These are phyloP conservation scores for Cyanoramphus novaezelandiae DNA, from an alignment of 2,113 vertebrate genomes.

Conservation along the genomic window DNA sequence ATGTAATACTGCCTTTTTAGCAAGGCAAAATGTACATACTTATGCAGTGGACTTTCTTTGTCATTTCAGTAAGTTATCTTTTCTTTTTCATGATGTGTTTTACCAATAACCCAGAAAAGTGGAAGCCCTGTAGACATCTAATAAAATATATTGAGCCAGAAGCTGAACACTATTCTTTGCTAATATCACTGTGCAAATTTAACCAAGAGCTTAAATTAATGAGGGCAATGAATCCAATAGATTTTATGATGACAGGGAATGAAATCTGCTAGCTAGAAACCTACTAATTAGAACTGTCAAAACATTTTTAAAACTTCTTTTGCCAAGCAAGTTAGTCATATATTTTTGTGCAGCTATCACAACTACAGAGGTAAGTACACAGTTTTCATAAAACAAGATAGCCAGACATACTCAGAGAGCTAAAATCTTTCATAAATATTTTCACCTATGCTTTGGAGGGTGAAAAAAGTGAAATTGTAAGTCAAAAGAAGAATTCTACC, in stretches of 20 bases:
- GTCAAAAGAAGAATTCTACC: not conserved
- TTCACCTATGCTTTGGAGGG: not conserved
- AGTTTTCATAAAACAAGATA: not conserved
- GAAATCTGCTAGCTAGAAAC: not conserved
- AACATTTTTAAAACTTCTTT: not conserved
- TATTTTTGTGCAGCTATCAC: not conserved
- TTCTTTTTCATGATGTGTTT: not conserved
- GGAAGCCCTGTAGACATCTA: not conserved
- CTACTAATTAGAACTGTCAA: not conserved
- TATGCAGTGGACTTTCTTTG: not conserved
- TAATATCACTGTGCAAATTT: conserved; percentile 46
- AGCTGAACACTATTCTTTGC: not conserved
- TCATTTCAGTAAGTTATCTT: not conserved
- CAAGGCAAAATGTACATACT: not conserved
- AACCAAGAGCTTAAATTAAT: conserved; percentile 32
- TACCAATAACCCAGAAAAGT: not conserved
- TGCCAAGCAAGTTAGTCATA: not conserved
- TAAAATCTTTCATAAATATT: not conserved
- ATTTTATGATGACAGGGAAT: not conserved
- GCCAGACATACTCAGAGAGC: not conserved
- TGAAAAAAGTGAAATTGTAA: not conserved
- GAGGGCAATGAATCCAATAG: not conserved
- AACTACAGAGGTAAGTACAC: not conserved
- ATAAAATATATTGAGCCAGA: conserved; percentile 21
- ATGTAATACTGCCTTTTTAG: not conserved